Percentiles rank a stretch among this genome's conserved stretches.
Evolutionary conservation across 2,797 vertebrate genomes (phyloP).

Genomic region (Gastrophryne carolinensis): DNA sequence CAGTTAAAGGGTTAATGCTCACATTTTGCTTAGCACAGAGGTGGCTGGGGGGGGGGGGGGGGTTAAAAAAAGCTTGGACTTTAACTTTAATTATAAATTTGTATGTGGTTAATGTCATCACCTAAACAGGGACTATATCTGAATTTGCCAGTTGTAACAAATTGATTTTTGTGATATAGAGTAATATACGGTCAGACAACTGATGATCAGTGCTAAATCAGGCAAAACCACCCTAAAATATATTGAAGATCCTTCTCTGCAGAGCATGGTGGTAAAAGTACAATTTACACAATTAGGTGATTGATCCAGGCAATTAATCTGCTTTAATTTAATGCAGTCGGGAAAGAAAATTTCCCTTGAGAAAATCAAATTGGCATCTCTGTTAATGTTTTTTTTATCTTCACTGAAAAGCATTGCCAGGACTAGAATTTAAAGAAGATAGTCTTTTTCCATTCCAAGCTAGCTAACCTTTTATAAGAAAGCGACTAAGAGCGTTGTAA

Average conservation of each 20-base stretch:
- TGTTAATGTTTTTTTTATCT: neutral
- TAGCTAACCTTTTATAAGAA: neutral
- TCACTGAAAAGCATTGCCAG: neutral
- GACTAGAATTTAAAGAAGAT: neutral
- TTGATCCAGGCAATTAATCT: constrained; percentile 6
- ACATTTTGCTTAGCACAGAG: no score
- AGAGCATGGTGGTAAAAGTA: neutral
- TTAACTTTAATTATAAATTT: no score
- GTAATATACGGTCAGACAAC: no score
- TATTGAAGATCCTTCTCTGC: neutral
- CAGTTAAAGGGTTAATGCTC: no score
- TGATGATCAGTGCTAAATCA: neutral
- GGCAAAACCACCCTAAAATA: neutral
- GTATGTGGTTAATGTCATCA: no score
- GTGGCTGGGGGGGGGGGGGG: no score
- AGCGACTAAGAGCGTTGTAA: neutral
- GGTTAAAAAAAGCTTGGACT: no score
- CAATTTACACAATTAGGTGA: neutral
- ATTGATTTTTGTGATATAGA: no score
- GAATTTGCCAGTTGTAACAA: no score
- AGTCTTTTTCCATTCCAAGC: neutral
- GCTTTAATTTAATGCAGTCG: neutral
- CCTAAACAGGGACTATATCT: no score
- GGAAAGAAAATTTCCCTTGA: neutral
- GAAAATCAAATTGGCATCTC: neutral